Conservation (phyloP, 2,113 vertebrate genomes). For the Aythya baeri region DNA sequence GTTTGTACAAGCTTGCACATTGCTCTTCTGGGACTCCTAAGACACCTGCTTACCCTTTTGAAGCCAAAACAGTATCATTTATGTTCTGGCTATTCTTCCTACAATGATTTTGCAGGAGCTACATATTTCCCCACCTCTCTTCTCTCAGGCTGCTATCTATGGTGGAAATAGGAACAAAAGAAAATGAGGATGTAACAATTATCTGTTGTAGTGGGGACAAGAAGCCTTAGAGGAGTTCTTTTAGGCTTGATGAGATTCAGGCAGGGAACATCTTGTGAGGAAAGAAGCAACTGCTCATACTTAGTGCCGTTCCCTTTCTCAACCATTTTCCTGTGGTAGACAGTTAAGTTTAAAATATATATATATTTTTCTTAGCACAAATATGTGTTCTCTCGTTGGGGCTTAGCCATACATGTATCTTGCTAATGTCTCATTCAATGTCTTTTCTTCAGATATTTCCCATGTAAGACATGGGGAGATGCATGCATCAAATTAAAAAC, state of each 20-base stretch:
- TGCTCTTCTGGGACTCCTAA: conserved; percentile 79
- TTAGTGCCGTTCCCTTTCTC: neutral
- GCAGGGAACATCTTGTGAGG: neutral
- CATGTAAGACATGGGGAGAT: conserved; percentile 24
- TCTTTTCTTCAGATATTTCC: conserved; percentile 36
- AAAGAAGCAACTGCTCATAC: neutral
- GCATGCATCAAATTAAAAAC: conserved; percentile 28
- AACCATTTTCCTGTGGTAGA: neutral
- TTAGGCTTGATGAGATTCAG: neutral
- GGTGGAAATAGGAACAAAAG: conserved; percentile 23
- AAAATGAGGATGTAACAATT: conserved; percentile 36
- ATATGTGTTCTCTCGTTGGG: neutral
- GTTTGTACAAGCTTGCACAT: conserved; percentile 81
- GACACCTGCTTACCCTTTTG: conserved; percentile 82
- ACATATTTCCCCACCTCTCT: conserved; percentile 50
- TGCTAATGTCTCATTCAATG: neutral
- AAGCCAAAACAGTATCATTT: conserved; percentile 79
- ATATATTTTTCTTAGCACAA: neutral
- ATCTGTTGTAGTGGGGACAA: conserved; percentile 13
- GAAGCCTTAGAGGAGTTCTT: neutral
- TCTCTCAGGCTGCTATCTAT: conserved; percentile 31
- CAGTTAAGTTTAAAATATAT: neutral
- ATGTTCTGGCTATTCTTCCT: conserved; percentile 70
- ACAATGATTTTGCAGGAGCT: conserved; percentile 71
- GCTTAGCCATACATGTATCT: neutral